phyloP scores from a whole-genome alignment of 2,113 vertebrate genomes.

The Marmota flaviventris region DNA sequence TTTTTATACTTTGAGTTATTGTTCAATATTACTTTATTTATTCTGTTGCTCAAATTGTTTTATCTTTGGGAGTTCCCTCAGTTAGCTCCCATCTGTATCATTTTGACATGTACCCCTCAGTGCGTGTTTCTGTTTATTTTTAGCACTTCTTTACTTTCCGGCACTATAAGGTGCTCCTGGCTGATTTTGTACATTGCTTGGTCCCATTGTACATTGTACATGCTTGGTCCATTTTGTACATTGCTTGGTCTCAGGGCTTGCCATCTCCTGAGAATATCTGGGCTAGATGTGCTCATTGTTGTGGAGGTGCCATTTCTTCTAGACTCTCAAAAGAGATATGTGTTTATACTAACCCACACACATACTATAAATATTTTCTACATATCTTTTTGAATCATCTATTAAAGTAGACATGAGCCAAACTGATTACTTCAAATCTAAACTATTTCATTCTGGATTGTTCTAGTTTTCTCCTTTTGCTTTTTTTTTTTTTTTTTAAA shows the following conservation, averaged over 20 bases:
- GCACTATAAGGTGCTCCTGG: neutral
- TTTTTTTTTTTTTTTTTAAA: neutral
- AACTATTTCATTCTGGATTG: neutral
- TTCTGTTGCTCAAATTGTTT: neutral
- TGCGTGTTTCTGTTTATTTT: neutral
- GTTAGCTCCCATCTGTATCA: neutral
- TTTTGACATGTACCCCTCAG: neutral
- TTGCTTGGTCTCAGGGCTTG: neutral
- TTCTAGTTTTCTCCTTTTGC: neutral
- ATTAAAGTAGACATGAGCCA: neutral
- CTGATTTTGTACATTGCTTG: neutral
- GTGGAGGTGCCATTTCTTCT: neutral
- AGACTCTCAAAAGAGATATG: neutral
- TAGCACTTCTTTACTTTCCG: conserved; percentile 17
- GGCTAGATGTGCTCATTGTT: neutral
- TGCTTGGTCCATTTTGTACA: neutral
- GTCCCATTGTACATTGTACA: neutral
- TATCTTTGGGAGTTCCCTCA: neutral
- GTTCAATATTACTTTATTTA: neutral
- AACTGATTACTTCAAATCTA: neutral
- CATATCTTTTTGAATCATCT: neutral
- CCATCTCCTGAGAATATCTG: neutral
- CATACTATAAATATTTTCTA: neutral
- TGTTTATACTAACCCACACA: neutral
- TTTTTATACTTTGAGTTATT: neutral